Base-by-base conservation (phyloP, 2,888 invertebrate genomes). In the Drosophila infuscata region DNA sequence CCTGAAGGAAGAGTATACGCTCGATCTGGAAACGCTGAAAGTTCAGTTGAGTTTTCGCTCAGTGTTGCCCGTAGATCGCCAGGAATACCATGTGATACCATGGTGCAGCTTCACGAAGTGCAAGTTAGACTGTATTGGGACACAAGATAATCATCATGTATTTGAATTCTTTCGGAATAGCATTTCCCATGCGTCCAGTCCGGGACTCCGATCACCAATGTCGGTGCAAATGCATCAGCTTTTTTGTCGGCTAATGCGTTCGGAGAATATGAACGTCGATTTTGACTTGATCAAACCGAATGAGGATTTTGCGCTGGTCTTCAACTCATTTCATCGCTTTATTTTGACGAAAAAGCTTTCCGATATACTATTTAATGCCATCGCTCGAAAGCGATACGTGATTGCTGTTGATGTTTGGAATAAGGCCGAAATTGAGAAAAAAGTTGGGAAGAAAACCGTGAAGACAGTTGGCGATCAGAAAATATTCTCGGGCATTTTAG, bases 301-400 rank as follows among this genome's bases (percentile, higher is more conserved):
- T 0, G 35, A 49, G 0, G 86, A 91, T 15, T 6, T 35, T 6
- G 91, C 85, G 0, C 51, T 91, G 3, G 54, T 89, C 41, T 86
- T 84, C 35, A 91, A 91, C 54, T 80, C 82, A 11, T 74, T 90
- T 46, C 91, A 91, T 75, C 91, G 91, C 12, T 91, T 69, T 46
- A 78, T 90, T 12, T 66, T 91, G 17, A 90, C 83, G 5, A 63
- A 76, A 5, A 43, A 66, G 0, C 73, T 88, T 79, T 70, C 80
- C 3, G 54, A 76, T 4, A 68, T 38, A 3, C 57, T 91, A 3
- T 80, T 76, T 25, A 51, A 62, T 17, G 72, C 69, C 0, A 33
- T 89, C 29, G 70, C 71, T n/a, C 62, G 32, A n/a, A 70, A 79
- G 32, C 59, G 68, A 9, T 90, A 89, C 33, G 70, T 80, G 0